Evolutionary conservation across 2,113 vertebrate genomes (phyloP), one percentile per base, ranked within the genome.

Genomic region (Polypterus bichir): DNA sequence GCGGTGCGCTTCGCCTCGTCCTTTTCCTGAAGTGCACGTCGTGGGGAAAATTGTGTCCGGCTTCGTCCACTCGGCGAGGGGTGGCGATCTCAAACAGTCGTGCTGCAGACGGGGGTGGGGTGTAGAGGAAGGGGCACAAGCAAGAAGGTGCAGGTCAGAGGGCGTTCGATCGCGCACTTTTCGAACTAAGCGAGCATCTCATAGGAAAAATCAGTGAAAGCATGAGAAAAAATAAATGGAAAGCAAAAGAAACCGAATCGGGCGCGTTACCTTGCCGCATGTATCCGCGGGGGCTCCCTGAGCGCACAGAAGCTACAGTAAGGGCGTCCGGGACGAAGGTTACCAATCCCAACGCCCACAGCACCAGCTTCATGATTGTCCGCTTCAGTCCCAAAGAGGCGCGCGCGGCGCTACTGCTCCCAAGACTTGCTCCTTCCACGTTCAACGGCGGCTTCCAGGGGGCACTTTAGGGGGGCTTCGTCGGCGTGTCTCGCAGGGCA

Each of bases 281-380:
- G 71, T 85, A 88, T 78, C 84, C 76, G 68, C 76, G 82, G 72
- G 85, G 74, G 72, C 74, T 85, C 74, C 80, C 83, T 67, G 87
- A 77, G 67, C 69, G 72, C 60, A 79, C 77, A 67, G 80, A 78
- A 71, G 81, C 76, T 73, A 80, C 81, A 74, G 78, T 81, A 71
- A 85, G 81, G 70, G 88, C 77, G 82, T 88, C 87, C 69, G 79
- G 79, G 80, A 91, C 83, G 67, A 92, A 77, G 68, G 79, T 78
- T 72, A 91, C 84, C 74, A 93, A 83, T 76, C 81, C 83, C 83
- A 90, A 82, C 80, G 87, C 91, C 93, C 91, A 90, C 74, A 88
- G 83, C 85, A 89, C 91, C 82, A 89, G 88, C 88, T 88, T 86
- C 94, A 97, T 98, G 93, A 83, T 94, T 89, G 85, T 92, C 80